These are phyloP conservation scores for Sminthopsis crassicaudata DNA, from an alignment of 2,113 vertebrate species.

Conservation along the genomic window DNA sequence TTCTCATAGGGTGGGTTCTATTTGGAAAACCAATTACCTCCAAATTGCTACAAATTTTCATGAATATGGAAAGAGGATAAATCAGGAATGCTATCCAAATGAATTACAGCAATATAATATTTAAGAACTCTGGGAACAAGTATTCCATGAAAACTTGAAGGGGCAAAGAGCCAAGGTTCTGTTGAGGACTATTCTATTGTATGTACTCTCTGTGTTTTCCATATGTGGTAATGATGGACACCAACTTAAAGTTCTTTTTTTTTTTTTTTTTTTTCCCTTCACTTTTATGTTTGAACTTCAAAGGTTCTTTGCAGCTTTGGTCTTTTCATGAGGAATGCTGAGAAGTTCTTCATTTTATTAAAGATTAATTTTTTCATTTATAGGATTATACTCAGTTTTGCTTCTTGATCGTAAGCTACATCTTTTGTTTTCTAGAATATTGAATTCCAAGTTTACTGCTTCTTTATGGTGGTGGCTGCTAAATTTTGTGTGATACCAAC, in stretches of 20 bases:
- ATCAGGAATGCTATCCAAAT: constrained; percentile 63
- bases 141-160: constrained; percentile 92
- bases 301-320: neutral
- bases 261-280: neutral
- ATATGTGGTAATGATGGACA: constrained; percentile 94
- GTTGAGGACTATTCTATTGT: constrained; percentile 95
- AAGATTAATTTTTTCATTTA: neutral
- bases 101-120: constrained; percentile 89
- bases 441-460: no score
- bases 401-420: no score
- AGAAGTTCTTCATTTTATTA: neutral
- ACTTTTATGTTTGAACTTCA: neutral
- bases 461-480: no score
- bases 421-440: no score
- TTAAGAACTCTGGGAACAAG: constrained; percentile 90
- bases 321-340: neutral
- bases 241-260: no score
- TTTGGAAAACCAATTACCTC: constrained; percentile 79
- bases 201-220: constrained; percentile 95
- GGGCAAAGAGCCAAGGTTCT: constrained; percentile 95
- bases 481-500: no score
- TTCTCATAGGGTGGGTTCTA: constrained; percentile 65
- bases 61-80: constrained; percentile 73
- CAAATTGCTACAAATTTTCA: constrained; percentile 63
- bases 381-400: neutral